Conservation (phyloP, 2,113 vertebrate genomes). For the Trinectes maculatus region DNA sequence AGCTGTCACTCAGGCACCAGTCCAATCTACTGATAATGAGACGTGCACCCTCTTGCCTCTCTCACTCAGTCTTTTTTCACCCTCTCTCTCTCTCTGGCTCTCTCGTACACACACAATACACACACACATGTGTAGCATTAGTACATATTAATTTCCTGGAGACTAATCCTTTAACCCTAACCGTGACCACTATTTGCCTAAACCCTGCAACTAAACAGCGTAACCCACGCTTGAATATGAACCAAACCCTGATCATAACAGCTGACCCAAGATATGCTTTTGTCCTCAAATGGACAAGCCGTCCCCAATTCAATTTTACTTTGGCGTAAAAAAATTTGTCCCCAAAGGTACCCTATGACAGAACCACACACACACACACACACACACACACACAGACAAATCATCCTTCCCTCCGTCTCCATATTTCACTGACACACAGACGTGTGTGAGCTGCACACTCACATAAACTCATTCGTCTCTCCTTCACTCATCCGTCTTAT, state of each 20-base stretch:
- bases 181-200: no score
- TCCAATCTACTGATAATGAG: conserved; percentile 97
- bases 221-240: not conserved
- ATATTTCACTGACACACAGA: conserved; percentile 46
- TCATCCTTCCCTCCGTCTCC: conserved; percentile 53
- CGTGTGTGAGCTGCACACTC: conserved; percentile 26
- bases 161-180: not conserved
- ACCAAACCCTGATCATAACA: not conserved
- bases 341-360: not conserved
- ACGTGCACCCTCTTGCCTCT: conserved; percentile 81
- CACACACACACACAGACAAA: conserved; percentile 20
- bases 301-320: not conserved
- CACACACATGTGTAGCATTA: not conserved
- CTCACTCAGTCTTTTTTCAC: no score
- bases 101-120: conserved; percentile 1
- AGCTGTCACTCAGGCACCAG: conserved; percentile 92
- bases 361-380: conserved; percentile 26
- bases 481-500: conserved; percentile 71
- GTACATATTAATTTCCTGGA: not conserved
- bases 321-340: not conserved
- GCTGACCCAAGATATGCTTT: not conserved
- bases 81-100: conserved; percentile 51
- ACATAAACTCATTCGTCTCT: conserved; percentile 67
- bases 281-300: not conserved
- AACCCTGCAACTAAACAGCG: not conserved